These are phyloP conservation scores for Phyto melanocephala DNA, from an alignment of 2,888 invertebrate genomes.

Conservation along the genomic window DNA sequence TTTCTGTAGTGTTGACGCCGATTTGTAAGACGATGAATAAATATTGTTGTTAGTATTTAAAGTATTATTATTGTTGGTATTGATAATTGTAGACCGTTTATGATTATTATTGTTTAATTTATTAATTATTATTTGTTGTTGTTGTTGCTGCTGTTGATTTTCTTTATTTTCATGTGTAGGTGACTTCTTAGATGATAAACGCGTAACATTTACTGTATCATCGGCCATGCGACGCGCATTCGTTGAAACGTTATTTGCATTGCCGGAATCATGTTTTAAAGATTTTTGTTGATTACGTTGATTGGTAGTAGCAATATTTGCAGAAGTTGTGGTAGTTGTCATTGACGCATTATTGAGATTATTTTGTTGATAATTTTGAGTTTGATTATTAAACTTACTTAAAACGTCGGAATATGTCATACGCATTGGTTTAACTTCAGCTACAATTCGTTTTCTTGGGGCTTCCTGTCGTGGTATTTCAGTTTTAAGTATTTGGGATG, in stretches of 20 bases:
- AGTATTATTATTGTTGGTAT: constrained; percentile 61
- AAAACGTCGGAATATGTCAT: constrained; percentile 92
- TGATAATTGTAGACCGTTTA: constrained; percentile 57
- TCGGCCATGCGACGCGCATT: constrained; percentile 34
- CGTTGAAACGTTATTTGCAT: constrained; percentile 18
- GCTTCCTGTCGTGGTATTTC: constrained; percentile 67
- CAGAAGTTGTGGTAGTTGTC: neutral
- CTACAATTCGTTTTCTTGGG: constrained; percentile 83
- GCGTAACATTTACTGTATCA: constrained; percentile 9
- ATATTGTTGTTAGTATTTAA: constrained; percentile 30
- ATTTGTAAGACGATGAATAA: constrained; percentile 17
- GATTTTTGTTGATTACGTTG: constrained; percentile 54
- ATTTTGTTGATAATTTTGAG: constrained; percentile 71
- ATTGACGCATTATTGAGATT: constrained; percentile 39
- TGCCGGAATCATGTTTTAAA: constrained; percentile 27
- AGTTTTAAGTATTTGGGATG: constrained; percentile 22
- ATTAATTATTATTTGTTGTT: constrained; percentile 24
- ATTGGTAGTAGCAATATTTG: constrained; percentile 45
- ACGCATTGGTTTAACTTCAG: constrained; percentile 92
- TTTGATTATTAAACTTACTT: constrained; percentile 83
- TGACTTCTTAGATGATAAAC: constrained; percentile 75
- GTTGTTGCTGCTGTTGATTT: constrained; percentile 56
- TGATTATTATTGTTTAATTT: constrained; percentile 47
- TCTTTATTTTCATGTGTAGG: constrained; percentile 79
- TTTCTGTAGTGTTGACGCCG: constrained; percentile 53